phyloP scores from a whole-genome alignment of 2,113 vertebrate genomes.

The Brienomyrus longianalis region DNA sequence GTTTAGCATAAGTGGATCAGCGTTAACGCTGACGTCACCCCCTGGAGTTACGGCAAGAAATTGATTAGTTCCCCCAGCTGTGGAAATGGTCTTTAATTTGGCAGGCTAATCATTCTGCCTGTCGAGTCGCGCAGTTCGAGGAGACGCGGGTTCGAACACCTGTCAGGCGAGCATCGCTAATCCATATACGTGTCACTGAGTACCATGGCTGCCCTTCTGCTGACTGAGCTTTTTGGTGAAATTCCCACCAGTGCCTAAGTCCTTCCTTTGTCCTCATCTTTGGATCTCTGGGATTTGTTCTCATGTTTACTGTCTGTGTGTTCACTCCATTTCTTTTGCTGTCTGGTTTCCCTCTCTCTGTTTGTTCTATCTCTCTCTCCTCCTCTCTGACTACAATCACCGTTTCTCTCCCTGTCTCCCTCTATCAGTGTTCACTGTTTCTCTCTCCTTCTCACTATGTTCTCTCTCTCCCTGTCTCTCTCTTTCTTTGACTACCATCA shows the following conservation, averaged over 20 bases:
- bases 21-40: background rate
- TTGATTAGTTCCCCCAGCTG: background rate
- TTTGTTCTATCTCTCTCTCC: background rate
- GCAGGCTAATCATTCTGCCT: background rate
- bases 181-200: background rate
- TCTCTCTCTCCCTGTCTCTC: background rate
- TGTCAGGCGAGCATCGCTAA: background rate
- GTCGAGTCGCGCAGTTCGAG: background rate
- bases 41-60: background rate
- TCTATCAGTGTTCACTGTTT: background rate
- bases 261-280: background rate
- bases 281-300: background rate
- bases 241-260: background rate
- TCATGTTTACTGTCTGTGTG: background rate
- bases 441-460: too few species aligned
- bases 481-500: too few species aligned
- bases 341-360: background rate
- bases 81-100: background rate
- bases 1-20: background rate
- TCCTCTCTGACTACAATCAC: background rate
- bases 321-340: background rate
- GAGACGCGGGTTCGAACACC: background rate
- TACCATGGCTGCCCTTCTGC: background rate
- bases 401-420: background rate
- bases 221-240: background rate